Conservation (phyloP, 2,797 vertebrate species). For the Characodon lateralis region DNA sequence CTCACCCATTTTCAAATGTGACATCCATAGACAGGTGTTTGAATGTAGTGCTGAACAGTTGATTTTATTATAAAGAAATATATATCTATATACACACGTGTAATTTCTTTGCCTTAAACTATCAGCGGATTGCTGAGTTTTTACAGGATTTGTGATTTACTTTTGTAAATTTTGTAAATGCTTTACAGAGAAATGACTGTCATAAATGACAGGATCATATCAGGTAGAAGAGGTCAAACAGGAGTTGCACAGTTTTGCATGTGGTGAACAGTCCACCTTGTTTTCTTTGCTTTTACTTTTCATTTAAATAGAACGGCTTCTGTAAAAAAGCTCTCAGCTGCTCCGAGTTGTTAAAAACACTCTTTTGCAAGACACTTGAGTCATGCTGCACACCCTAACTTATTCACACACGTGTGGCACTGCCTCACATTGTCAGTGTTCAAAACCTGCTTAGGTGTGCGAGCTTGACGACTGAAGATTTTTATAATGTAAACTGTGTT, state of each 20-base stretch:
- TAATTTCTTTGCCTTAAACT: slow-evolving; percentile 78
- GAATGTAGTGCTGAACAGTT: slow-evolving; percentile 79
- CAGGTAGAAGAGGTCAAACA: slow-evolving; percentile 44
- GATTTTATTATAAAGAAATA: slow-evolving; percentile 66
- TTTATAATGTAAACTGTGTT: slow-evolving; percentile 45
- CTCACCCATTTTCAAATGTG: slow-evolving; percentile 50
- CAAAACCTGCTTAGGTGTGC: slow-evolving; percentile 17
- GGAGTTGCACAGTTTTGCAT: slow-evolving; percentile 32
- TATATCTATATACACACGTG: slow-evolving; percentile 44
- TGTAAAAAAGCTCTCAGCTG: slow-evolving; percentile 23
- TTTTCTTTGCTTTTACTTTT: slow-evolving; percentile 26
- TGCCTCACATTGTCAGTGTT: slow-evolving; percentile 13
- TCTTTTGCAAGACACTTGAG: slow-evolving; percentile 18
- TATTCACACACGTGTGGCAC: slow-evolving; percentile 29
- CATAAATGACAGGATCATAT: slow-evolving; percentile 28
- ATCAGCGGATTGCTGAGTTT: slow-evolving; percentile 75
- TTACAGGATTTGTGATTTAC: slow-evolving; percentile 78
- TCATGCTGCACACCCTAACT: slow-evolving; percentile 10
- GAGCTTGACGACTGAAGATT: slow-evolving; percentile 19
- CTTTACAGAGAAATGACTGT: slow-evolving; percentile 72
- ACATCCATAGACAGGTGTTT: slow-evolving; percentile 73
- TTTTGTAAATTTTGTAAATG: slow-evolving; percentile 85
- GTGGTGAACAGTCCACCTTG: slow-evolving; percentile 23
- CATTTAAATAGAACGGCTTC: slow-evolving; percentile 30
- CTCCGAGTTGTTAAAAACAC: slow-evolving; percentile 30